Conservation (phyloP, 2,888 invertebrate species). For the Galerucella pusilla region DNA sequence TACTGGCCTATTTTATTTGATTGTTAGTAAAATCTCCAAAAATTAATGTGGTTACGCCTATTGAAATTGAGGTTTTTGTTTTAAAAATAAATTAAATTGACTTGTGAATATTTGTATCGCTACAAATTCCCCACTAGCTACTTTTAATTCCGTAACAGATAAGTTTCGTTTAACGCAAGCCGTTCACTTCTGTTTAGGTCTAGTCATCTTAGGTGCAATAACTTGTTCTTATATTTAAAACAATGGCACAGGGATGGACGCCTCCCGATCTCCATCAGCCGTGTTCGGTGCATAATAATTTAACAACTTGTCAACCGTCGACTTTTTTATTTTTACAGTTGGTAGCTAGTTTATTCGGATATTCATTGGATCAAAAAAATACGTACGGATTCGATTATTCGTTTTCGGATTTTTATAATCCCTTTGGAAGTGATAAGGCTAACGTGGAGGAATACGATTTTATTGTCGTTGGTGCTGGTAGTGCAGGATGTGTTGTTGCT, state of each 20-base stretch:
- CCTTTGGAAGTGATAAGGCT: constrained; percentile 36
- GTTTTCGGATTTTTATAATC: constrained; percentile 34
- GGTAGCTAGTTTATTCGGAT: constrained; percentile 70
- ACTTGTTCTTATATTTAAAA: neutral
- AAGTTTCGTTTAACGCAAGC: constrained; percentile 1
- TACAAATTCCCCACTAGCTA: constrained; percentile 13
- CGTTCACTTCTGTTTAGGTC: constrained; percentile 22
- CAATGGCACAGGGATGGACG: constrained; percentile 62
- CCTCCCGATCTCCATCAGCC: constrained; percentile 70
- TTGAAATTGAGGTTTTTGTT: neutral
- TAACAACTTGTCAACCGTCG: constrained; percentile 71
- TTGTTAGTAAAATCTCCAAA: neutral
- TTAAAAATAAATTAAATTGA: neutral
- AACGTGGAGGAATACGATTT: constrained; percentile 66
- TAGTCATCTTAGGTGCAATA: constrained; percentile 21
- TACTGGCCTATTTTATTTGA: neutral
- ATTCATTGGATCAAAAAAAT: constrained; percentile 57
- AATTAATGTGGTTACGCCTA: neutral
- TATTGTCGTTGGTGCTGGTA: constrained; percentile 75
- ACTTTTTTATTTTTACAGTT: constrained; percentile 72
- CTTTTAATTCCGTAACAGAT: constrained; percentile 10
- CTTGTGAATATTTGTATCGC: neutral
- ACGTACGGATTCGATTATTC: constrained; percentile 22
- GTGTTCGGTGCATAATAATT: constrained; percentile 68
- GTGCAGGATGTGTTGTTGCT: constrained; percentile 76